These are phyloP conservation scores for Tauraco hartlaubi DNA, from an alignment of 2,797 vertebrate species.

Conservation along the genomic window DNA sequence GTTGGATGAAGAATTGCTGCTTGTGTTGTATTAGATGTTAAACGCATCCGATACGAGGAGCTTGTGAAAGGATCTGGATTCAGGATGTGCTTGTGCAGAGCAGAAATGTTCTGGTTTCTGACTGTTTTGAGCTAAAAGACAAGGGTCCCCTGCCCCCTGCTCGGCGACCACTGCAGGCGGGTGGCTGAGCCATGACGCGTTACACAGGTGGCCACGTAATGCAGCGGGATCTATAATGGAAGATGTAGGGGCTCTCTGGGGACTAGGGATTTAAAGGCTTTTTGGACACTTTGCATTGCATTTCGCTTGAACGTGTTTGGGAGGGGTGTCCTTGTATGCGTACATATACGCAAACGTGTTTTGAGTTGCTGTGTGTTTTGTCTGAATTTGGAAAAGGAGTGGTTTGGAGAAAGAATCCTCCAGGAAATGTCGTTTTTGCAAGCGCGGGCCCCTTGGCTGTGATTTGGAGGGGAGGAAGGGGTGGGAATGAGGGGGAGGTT, in stretches of 20 bases:
- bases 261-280: neutral
- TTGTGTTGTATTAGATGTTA: neutral
- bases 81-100: neutral
- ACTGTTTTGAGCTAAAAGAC: neutral
- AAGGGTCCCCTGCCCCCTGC: neutral
- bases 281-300: neutral
- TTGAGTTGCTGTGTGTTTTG: neutral
- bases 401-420: constrained; percentile 21
- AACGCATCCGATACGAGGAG: neutral
- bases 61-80: neutral
- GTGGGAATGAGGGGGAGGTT: constrained; percentile 59
- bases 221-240: neutral
- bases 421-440: constrained; percentile 37
- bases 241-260: neutral
- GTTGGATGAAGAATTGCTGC: neutral
- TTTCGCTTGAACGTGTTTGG: neutral
- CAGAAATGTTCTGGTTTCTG: neutral
- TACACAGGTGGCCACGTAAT: accelerated
- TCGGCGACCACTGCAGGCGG: neutral
- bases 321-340: neutral
- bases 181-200: neutral
- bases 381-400: constrained; percentile 55
- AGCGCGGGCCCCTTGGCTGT: neutral
- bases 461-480: constrained; percentile 20
- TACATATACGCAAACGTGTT: neutral